Evolutionary conservation across 2,888 invertebrate genomes (phyloP), one percentile per base, ranked within the genome.

Genomic region (Tipula unca): DNA sequence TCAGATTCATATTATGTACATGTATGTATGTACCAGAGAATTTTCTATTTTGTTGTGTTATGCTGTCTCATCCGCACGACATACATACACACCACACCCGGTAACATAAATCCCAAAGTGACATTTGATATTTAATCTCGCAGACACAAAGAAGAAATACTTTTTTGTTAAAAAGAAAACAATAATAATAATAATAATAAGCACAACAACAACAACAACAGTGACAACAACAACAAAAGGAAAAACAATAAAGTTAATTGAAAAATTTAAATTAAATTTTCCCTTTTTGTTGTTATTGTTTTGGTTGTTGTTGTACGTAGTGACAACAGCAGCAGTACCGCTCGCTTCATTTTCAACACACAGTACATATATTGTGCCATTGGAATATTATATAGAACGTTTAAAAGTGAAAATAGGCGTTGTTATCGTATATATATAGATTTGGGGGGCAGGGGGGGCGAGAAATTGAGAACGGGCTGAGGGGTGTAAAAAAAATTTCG

Each of bases 241-340:
- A 69, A 69, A 69, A 69, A 69, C 25, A 69, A 69, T 69, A 69
- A 69, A 69, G 69, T 69, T 69, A 69, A 69, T 69, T 69, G 69
- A 69, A 69, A n/a, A 69, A 69, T 69, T 69, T 69, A 69, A 69
- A 69, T 69, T 69, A 69, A 69, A 69, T 69, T 69, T 69, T 69
- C 69, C n/a, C 0, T 69, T n/a, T 48, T 20, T 25, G 69, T 69
- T 69, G 25, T 69, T 69, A 25, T 69, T 69, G 69, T 69, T 25
- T 13, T 39, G 35, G 3, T 42, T n/a, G n/a, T 69, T 69, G 48
- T 54, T 6, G 4, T 20, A 69, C 48, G 4, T 25, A 25, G 10
- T n/a, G 69, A 25, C 25, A 25, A 69, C 25, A 69, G 69, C 69
- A 25, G 25, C 25, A 25, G 3, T 13, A 69, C 10, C 25, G 3